A percentile compares a stretch with the other conserved stretches of the same genome.
Conservation (phyloP, 2,113 vertebrate species). For the Psammodynastes pulverulentus region DNA sequence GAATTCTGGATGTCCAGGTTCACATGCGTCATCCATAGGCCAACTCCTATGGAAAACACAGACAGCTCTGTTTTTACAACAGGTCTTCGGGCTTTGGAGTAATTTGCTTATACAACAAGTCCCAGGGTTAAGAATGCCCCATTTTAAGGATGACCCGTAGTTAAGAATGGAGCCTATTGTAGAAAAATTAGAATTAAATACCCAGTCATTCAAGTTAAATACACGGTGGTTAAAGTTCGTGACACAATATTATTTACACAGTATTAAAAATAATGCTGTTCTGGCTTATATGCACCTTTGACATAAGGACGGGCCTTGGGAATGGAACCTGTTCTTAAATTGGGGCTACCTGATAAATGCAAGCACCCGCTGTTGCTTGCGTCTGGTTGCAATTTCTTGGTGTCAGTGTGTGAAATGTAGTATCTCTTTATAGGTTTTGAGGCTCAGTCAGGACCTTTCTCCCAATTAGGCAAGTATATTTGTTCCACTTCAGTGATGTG, state of each 20-base stretch:
- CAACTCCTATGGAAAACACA: background rate
- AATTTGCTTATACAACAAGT: constrained; percentile 24
- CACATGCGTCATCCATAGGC: background rate
- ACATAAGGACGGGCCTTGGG: background rate
- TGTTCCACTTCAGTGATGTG: constrained; percentile 34
- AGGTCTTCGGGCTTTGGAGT: constrained; percentile 58
- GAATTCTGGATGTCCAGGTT: background rate
- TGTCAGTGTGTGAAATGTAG: constrained; percentile 71
- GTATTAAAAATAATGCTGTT: background rate
- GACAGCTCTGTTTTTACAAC: background rate
- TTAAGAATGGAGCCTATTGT: background rate
- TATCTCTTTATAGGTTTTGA: constrained; percentile 82
- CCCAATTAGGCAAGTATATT: constrained; percentile 79
- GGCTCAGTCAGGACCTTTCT: constrained; percentile 74
- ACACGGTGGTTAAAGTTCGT: background rate
- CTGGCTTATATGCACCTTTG: background rate
- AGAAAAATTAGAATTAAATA: background rate
- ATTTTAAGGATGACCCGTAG: background rate
- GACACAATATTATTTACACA: background rate
- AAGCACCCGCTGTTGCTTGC: constrained; percentile 25
- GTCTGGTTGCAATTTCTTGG: constrained; percentile 48
- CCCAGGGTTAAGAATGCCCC: background rate
- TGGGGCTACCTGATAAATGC: background rate
- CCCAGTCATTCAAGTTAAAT: background rate
- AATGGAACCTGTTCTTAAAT: background rate